A percentile compares a stretch with the other conserved stretches of the same genome.
phyloP scores from a whole-genome alignment of 2,113 vertebrate genomes.

The Anas platyrhynchos region DNA sequence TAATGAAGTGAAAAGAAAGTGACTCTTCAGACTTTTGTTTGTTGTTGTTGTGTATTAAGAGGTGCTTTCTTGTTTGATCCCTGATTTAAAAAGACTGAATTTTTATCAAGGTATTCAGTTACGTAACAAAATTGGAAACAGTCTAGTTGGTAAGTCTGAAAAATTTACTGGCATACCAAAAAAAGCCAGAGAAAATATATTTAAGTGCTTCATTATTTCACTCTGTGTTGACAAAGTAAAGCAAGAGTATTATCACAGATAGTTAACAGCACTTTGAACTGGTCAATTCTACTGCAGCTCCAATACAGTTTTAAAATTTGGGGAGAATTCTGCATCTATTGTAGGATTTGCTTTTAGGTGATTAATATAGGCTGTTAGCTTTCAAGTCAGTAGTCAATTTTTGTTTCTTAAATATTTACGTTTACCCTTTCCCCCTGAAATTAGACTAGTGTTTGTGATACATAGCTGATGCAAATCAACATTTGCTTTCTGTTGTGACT shows the following conservation, averaged over 20 bases:
- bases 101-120: background rate
- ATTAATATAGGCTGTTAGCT: background rate
- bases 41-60: background rate
- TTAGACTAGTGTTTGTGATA: background rate
- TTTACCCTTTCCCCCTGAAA: background rate
- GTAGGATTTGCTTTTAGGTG: background rate
- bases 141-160: background rate
- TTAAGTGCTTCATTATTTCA: background rate
- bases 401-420: background rate
- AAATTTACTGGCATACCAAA: background rate
- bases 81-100: background rate
- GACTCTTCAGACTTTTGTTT: background rate
- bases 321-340: background rate
- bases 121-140: background rate
- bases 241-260: background rate
- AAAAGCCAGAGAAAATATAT: background rate
- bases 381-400: background rate
- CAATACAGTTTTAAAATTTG: background rate
- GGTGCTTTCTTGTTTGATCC: background rate
- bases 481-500: background rate
- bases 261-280: background rate
- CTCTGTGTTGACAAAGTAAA: background rate
- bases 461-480: background rate
- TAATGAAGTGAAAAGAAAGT: slow-evolving; percentile 18
- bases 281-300: background rate